Evolutionary conservation across 2,113 vertebrate genomes (phyloP).

Genomic region (Ursus arctos): DNA sequence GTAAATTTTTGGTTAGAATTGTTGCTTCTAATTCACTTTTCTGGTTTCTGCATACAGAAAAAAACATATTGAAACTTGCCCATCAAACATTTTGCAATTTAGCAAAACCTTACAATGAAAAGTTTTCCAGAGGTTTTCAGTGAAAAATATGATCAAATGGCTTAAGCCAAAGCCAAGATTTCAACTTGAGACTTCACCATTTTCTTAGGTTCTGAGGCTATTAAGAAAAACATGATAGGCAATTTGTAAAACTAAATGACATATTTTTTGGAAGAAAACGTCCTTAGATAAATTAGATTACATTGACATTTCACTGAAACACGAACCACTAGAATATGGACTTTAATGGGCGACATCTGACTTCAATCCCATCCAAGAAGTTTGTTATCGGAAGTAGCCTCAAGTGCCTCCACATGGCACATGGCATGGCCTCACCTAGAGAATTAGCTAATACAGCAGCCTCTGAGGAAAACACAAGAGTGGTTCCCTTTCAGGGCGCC

Average conservation of each 20-base stretch:
- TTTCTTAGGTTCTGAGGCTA: conserved; percentile 49
- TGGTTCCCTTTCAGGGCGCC: not conserved
- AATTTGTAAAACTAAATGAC: conserved; percentile 74
- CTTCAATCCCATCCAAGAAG: conserved; percentile 22
- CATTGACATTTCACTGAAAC: conserved; percentile 43
- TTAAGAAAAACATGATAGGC: conserved; percentile 66
- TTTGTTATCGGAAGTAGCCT: conserved; percentile 6
- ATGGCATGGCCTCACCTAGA: not conserved
- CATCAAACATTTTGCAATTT: conserved; percentile 58
- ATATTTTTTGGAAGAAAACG: conserved; percentile 58
- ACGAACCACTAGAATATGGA: conserved; percentile 11
- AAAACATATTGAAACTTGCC: conserved; percentile 60
- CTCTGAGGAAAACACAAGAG: not conserved
- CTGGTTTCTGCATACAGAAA: conserved; percentile 27
- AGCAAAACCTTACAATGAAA: conserved; percentile 58
- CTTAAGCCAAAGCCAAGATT: conserved; percentile 55
- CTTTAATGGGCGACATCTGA: conserved; percentile 59
- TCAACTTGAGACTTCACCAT: conserved; percentile 28
- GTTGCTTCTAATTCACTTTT: conserved; percentile 47
- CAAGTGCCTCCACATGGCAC: not conserved
- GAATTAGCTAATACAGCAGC: not conserved
- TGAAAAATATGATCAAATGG: conserved; percentile 51
- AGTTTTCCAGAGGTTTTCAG: conserved; percentile 68
- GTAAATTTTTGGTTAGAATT: conserved; percentile 9
- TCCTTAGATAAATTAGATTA: conserved; percentile 66